Evolutionary conservation across 2,888 invertebrate species (phyloP).

Genomic region (Monochamus alternatus): DNA sequence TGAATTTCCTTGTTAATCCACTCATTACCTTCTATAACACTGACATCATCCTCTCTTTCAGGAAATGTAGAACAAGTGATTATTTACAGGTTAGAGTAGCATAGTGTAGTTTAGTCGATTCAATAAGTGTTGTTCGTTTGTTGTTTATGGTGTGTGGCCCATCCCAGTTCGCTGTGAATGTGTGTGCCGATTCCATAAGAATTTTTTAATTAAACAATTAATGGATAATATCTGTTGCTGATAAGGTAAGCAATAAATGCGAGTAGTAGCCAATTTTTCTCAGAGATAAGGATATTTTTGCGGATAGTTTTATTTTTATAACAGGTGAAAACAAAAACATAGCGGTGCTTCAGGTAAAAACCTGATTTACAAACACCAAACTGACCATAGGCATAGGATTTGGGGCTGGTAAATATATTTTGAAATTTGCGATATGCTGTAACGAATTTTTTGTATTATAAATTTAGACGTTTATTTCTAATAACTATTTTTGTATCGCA

Average conservation of each 20-base stretch:
- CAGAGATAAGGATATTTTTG: conserved; percentile 3
- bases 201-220: conserved; percentile 61
- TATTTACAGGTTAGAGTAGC: conserved; percentile 55
- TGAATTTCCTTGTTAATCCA: not conserved
- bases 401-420: conserved; percentile 10
- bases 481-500: too few relatives aligned
- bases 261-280: not conserved
- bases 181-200: conserved; percentile 70
- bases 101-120: conserved; percentile 53
- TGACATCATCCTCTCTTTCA: not conserved
- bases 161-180: conserved; percentile 72
- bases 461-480: too few relatives aligned
- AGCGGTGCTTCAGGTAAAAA: conserved; percentile 34
- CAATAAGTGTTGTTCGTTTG: conserved; percentile 55
- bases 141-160: conserved; percentile 72
- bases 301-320: conserved; percentile 22
- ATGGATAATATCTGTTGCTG: conserved; percentile 68
- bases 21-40: not conserved
- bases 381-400: conserved; percentile 43
- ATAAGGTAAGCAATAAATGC: conserved; percentile 64
- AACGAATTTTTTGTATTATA: not conserved
- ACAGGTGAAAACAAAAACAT: conserved; percentile 33
- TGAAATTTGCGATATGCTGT: not conserved
- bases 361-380: conserved; percentile 43
- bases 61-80: conserved; percentile 53